Evolutionary conservation across 1,140 invertebrate species (phyloP), one percentile per base, ranked within the genome.

Genomic region (Conus betulinus): DNA sequence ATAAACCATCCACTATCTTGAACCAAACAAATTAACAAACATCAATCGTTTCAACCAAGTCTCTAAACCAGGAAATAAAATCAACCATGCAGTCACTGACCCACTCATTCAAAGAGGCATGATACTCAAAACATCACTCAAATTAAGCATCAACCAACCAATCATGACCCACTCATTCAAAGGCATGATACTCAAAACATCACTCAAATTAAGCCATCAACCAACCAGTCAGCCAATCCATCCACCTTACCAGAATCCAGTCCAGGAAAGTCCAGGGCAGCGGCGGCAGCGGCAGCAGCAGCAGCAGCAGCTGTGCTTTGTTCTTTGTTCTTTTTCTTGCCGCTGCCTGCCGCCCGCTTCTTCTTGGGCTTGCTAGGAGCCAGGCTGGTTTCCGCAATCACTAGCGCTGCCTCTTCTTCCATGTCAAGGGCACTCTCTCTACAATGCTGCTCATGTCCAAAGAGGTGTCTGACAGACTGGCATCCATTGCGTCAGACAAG

Each of bases 401-500:
- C 89, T 2, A 91, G 87, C 25, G 89, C 87, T 51, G 88, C 60
- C 84, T 91, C 91, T 81, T 91, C 89, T 17, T 89, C 91, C 67
- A 82, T 87, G 57, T 91, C 90, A 53, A 88, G 53, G 7, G 85
- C 79, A 87, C 78, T 89, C 78, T 89, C 78, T 89, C 88, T 55
- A 83, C 85, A 71, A 87, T 57, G 23, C 53, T 84, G 63, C 85
- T 89, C 78, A 87, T 78, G 81, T 55, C 57, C 53, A 87, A 25
- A 1, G 57, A 63, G 57, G 67, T 71, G 86, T 90, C 84, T 84
- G 85, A 57, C 79, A 88, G n/a, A 79, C 76, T 74, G n/a, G 79
- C 53, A 55, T 79, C 84, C 53, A 84, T 79, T 17, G 13, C 15
- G 23, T 79, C 84, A 25, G 88, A 84, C 67, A 84, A 11, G 87